Evolutionary conservation across 2,888 invertebrate species (phyloP), one percentile per base, ranked within the genome.

Genomic region (Sussaba pulchella): DNA sequence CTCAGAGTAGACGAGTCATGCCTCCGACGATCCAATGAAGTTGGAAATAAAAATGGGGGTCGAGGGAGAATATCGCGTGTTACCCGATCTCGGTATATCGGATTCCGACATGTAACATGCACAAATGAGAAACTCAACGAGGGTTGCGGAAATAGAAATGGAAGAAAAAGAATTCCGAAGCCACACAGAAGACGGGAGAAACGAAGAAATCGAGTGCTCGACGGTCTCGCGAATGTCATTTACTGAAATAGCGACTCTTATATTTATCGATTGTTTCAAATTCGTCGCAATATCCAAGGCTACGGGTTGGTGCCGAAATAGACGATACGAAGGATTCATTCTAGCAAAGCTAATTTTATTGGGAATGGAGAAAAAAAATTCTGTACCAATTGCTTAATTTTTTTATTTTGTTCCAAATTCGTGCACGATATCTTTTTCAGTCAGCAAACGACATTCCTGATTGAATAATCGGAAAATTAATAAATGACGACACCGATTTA

Each of bases 21-120:
- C 47, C 71, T 52, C 52, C 26, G 39, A 26, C 36, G 71, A 71
- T 75, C 66, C 71, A 80, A 80, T 75, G 59, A 75, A 66, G 70
- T 71, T 71, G 71, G 71, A 61, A 50, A 71, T 45, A 52, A 71
- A 59, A 80, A 80, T 47, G 66, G 66, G 36, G 41, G 45, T 26
- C 45, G 39, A 31, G 21, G 39, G 50, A 57, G 64, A 26, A 70
- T 61, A 75, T 80, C 71, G 80, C 80, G 71, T 80, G 75, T n/a
- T 45, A 52, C 17, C 47, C 66, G 50, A 71, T 59, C 71, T 52
- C 52, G 47, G 54, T 74, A 39, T 61, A 61, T 61, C 78, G 72
- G 24, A 72, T 78, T 78, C 17, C 72, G 9, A 17, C 45, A 36
- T 36, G 36, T 54, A n/a, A 17, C 31, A n/a, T 63, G 43, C 24